phyloP scores from a whole-genome alignment of 2,113 vertebrate species.

The Eulemur macaco region DNA sequence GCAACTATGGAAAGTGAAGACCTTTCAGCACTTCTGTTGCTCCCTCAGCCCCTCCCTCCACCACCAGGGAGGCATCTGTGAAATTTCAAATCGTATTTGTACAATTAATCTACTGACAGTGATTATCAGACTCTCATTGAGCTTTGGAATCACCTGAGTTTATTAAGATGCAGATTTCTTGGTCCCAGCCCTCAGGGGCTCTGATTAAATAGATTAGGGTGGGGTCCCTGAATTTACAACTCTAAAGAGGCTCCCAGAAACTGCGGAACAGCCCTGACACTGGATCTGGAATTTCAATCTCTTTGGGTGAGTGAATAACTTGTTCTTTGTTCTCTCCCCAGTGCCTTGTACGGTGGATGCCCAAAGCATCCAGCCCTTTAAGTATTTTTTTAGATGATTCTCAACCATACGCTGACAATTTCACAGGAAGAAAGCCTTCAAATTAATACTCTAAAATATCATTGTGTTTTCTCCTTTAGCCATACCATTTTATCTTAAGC shows the following conservation, averaged over 20 bases:
- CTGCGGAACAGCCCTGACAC: neutral
- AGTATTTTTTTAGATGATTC: neutral
- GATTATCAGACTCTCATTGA: neutral
- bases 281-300: neutral
- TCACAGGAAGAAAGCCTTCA: neutral
- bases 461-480: neutral
- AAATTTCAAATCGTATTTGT: neutral
- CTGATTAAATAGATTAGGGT: neutral
- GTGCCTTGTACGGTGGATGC: neutral
- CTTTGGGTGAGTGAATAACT: neutral
- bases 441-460: neutral
- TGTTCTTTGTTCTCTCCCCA: neutral
- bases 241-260: neutral
- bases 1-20: neutral
- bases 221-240: slow-evolving; percentile 35
- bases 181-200: neutral
- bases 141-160: neutral
- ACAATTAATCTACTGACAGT: neutral
- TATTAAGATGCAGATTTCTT: neutral
- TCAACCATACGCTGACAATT: neutral
- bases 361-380: neutral
- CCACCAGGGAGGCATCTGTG: neutral
- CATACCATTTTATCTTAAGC: neutral
- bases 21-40: neutral
- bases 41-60: accelerated